Evolutionary conservation across 2,888 invertebrate species (phyloP), one percentile per base, ranked within the genome.

Genomic region (Phalera bucephala): DNA sequence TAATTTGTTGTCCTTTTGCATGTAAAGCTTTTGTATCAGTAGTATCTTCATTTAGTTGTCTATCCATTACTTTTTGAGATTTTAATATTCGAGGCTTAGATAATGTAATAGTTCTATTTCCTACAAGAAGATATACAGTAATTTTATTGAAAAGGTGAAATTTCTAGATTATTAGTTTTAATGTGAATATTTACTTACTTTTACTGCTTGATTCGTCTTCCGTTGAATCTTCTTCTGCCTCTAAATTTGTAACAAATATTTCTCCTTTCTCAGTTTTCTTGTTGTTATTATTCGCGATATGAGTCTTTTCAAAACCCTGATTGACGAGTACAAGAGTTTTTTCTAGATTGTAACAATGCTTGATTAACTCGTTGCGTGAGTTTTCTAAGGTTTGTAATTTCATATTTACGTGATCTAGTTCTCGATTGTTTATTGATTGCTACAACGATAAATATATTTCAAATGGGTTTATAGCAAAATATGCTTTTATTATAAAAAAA

Each of bases 171-270:
- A n/a, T n/a, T n/a, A n/a, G n/a, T n/a, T n/a, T n/a, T 7, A 13
- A 5, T 28, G 17, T 8, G 23, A n/a, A 2, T 13, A 9, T 9
- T 17, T 20, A 52, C 65, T 65, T 73, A 85, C 84, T 71, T 58
- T 66, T 70, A 21, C 67, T 60, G 36, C 45, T 67, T 17, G 70
- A 63, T 12, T 84, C 83, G 36, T 80, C 75, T 23, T 86, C 83
- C n/a, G 82, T 83, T 15, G 62, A 58, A 30, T 82, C 32, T 48
- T 86, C 81, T 70, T 85, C 78, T 32, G 82, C 34, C 51, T 78
- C 59, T 23, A 77, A 49, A 28, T 66, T 64, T 14, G 50, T 32
- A 2, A 48, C 32, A 23, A 50, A 51, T 14, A 61, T 44, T 30
- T 54, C 45, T 8, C 47, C 45, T 5, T 39, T 41, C 12, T 39